phyloP scores from a whole-genome alignment of 2,888 invertebrate genomes.

The Sericinus montela region DNA sequence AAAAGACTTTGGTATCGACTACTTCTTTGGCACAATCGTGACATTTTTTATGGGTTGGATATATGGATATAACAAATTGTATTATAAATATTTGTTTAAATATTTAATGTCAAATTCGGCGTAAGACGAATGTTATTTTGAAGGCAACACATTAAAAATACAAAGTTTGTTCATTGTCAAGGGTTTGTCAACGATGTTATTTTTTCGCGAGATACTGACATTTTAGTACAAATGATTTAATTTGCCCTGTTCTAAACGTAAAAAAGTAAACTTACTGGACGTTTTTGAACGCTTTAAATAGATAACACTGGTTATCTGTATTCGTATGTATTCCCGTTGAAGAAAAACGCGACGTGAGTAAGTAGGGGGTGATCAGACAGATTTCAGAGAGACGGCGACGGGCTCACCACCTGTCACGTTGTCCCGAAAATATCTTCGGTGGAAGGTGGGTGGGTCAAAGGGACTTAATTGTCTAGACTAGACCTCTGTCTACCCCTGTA shows the following conservation, averaged over 20 bases:
- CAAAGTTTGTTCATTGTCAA: not conserved
- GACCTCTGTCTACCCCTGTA: too few species aligned
- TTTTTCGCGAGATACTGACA: not conserved
- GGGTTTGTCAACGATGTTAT: too few species aligned
- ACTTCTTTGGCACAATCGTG: conserved; percentile 26
- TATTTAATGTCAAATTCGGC: conserved; percentile 8
- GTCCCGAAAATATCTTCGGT: too few species aligned
- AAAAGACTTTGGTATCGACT: conserved; percentile 35
- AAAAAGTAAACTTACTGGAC: not conserved
- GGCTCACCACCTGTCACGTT: too few species aligned
- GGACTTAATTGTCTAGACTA: too few species aligned
- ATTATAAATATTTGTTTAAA: conserved; percentile 7
- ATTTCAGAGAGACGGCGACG: too few species aligned
- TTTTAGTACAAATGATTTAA: not conserved
- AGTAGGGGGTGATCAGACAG: conserved; percentile 37
- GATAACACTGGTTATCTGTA: conserved; percentile 8
- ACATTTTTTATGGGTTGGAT: conserved; percentile 51
- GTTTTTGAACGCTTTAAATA: conserved; percentile 1
- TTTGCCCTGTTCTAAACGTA: not conserved
- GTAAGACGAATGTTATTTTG: conserved; percentile 5
- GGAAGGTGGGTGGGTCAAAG: too few species aligned
- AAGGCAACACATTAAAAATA: not conserved
- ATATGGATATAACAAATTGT: conserved; percentile 25
- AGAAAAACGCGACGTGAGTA: conserved; percentile 39
- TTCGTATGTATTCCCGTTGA: conserved; percentile 1